A percentile compares a stretch with the other conserved stretches of the same genome.
Evolutionary conservation across 2,113 vertebrate genomes (phyloP).

Genomic region (Nesoenas mayeri): DNA sequence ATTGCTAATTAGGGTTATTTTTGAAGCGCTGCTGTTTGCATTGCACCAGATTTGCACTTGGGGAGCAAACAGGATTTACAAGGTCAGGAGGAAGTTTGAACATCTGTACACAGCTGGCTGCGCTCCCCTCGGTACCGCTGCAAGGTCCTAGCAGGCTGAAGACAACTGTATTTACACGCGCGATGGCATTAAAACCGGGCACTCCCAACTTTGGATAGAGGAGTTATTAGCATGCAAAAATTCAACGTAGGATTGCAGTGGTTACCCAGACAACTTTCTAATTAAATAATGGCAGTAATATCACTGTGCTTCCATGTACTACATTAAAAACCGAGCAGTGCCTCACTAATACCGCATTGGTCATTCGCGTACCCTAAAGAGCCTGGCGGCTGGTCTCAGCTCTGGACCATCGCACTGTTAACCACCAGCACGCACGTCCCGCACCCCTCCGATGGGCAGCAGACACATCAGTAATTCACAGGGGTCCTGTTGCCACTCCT

Average conservation of each 20-base stretch:
- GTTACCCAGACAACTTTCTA: constrained; percentile 58
- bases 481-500: not conserved
- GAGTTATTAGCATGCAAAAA: constrained; percentile 31
- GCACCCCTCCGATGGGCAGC: not conserved
- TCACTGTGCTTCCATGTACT: constrained; percentile 19
- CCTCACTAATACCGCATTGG: constrained; percentile 34
- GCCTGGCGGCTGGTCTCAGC: not conserved
- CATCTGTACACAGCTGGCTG: constrained; percentile 62
- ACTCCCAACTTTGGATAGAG: not conserved
- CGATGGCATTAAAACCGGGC: not conserved
- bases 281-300: constrained; percentile 58
- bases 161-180: constrained; percentile 49
- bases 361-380: constrained; percentile 32
- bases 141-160: constrained; percentile 44
- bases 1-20: constrained; percentile 70
- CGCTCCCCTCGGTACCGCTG: constrained; percentile 22
- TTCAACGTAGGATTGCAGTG: constrained; percentile 24
- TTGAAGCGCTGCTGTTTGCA: constrained; percentile 62
- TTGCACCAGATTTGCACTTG: constrained; percentile 61
- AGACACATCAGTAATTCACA: not conserved
- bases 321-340: constrained; percentile 54
- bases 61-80: constrained; percentile 62
- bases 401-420: not conserved
- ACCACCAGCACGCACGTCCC: not conserved
- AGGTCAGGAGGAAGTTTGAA: constrained; percentile 66